Conservation (phyloP, 2,113 vertebrate species). For the Camelus dromedarius region DNA sequence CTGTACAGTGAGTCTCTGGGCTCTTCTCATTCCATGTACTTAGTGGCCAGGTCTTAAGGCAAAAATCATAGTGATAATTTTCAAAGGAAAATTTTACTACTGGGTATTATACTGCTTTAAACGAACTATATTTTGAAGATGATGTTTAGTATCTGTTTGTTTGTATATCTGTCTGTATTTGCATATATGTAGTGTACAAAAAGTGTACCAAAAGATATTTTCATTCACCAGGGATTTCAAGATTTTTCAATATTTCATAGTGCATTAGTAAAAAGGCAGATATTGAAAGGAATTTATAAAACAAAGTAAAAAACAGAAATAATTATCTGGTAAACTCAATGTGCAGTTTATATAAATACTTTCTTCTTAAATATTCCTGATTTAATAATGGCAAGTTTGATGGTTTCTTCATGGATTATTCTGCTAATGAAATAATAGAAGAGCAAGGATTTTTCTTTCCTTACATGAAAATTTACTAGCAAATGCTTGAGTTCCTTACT, state of each 20-base stretch:
- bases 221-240: background rate
- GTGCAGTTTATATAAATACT: background rate
- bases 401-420: background rate
- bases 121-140: background rate
- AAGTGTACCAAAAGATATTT: background rate
- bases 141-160: background rate
- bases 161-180: background rate
- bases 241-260: background rate
- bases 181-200: background rate
- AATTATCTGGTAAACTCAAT: background rate
- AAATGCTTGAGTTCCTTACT: background rate
- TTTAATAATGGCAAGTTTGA: background rate
- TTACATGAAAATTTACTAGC: background rate
- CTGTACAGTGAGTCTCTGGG: background rate
- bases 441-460: background rate
- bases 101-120: background rate
- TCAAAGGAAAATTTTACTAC: background rate
- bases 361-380: background rate
- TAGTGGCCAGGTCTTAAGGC: background rate
- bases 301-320: background rate
- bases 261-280: background rate
- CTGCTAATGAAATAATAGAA: background rate
- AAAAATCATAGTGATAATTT: background rate
- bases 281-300: background rate
- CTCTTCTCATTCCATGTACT: background rate